Base-by-base conservation (phyloP, 2,888 invertebrate genomes). In the Sarcophaga variegata region DNA sequence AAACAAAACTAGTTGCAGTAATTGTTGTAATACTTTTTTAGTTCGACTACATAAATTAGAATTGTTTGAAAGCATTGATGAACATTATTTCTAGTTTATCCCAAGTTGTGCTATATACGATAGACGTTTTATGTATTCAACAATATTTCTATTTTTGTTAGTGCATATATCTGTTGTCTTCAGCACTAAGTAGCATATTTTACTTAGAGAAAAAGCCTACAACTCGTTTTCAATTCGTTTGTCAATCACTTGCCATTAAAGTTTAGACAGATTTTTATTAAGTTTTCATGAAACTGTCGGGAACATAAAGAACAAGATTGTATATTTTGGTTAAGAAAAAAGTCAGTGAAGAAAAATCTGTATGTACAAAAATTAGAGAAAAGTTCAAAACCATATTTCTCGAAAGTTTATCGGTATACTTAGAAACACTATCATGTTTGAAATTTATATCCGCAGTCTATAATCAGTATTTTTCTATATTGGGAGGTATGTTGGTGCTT, bases 201-300 rank as follows among this genome's bases (percentile, higher is more conserved):
- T 66, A 27, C n/a, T n/a, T 14, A 11, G 12, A 69, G 8, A 25
- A 14, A 37, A 49, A 6, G 14, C n/a, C 8, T 12, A 5, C 2
- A 14, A 70, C 11, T 25, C 8, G 14, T 54, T 54, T 22, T 54
- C 66, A 66, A 76, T 12, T 54, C 14, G n/a, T 11, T 54, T 76
- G 64, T 76, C 66, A 54, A 66, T 76, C 76, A 66, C 20, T 54
- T 76, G 76, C 49, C 76, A 66, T 8, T 54, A 66, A 20, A 27
- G 54, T 76, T 54, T 20, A 37, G 63, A n/a, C 27, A 37, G 54
- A 8, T 54, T 6, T 20, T 66, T 54, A n/a, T 66, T 54, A 54
- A 64, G 14, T n/a, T 66, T 66, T 54, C 64, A 37, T 76, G 66
- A 66, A 76, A 37, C n/a, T 76, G 76, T 20, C 76, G 66, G 54